Evolutionary conservation across 2,113 vertebrate genomes (phyloP), one percentile per base, ranked within the genome.

Genomic region (Aegotheles bennettii): DNA sequence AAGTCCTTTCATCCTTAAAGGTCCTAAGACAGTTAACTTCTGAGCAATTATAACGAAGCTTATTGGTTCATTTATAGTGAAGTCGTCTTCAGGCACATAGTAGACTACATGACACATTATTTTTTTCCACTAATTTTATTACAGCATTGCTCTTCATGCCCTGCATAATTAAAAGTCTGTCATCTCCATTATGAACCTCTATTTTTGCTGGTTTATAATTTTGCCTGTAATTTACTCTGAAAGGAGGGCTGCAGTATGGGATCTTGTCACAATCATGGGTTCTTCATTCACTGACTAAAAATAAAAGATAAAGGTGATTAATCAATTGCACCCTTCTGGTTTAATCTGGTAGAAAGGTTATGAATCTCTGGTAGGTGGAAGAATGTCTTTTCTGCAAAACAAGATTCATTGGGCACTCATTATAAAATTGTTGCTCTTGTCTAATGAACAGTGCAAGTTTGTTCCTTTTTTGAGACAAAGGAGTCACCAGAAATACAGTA

Each of bases 161-260:
- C 19, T 87, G 26, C 69, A 75, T 94, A 96, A 97, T 94, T 94
- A 96, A 91, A 94, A 33, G 33, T 84, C 91, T 89, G 73, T 71
- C 94, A 84, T 81, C 47, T 94, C 64, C 53, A 70, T 92, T 87
- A 88, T 77, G 73, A 94, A 50, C 51, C 35, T 93, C 80, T 76
- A 38, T 75, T 83, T 95, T 89, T 82, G 35, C 77, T 78, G 56
- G 60, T 94, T 93, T 94, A 81, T 86, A 94, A 68, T 40, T 69
- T 84, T 71, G 83, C 24, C 68, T 60, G 84, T 92, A 89, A 92
- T 89, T 93, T 84, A 56, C 40, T 75, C 31, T 42, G 67, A 80
- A 92, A 76, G 35, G 7, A 29, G 91, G 28, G 35, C 74, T 79
- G 56, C 48, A 60, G 13, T 48, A 16, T 10, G 20, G 40, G 36